Evolutionary conservation across 2,113 vertebrate species (phyloP), one percentile per base, ranked within the genome.

Genomic region (Leucosticte australis): DNA sequence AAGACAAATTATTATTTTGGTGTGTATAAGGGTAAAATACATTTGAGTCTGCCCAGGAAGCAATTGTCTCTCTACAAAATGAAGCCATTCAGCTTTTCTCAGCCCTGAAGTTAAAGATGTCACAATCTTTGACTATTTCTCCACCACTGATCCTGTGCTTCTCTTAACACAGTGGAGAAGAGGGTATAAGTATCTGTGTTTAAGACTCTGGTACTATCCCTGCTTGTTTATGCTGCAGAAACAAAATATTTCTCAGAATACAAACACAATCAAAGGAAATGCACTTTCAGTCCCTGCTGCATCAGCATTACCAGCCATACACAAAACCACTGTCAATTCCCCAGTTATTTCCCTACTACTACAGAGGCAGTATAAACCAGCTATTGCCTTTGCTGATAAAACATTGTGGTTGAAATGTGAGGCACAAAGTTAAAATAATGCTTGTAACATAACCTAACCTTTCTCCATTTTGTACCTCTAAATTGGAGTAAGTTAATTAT

Each of bases 151-250:
- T 24, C 21, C 31, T 15, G 10, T 41, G 30, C 9, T 37, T 69
- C 49, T 47, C 44, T 44, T 49, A 68, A 47, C 5, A 53, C 0
- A 3, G 7, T 7, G 2, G 4, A 7, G 3, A 15, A 2, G 1
- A 1, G 7, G 7, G 10, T 27, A 18, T 4, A 57, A 64, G 5
- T 9, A 60, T 22, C 24, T 27, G 5, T 33, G 28, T 60, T 92
- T 55, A 50, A 80, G 11, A 27, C 21, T 27, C 33, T 31, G 17
- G 18, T 67, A 63, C 27, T 59, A n/a, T 3, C 18, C 39, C 41
- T 21, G 9, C 49, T 92, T 56, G 9, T 37, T 60, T 46, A 3
- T 8, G 12, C 53, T 59, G 23, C 57, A 86, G 44, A 68, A 80
- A 71, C 13, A 73, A 91, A 20, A 0, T 37, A 35, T 22, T 92